Percentiles rank a stretch among this genome's conserved stretches.
Evolutionary conservation across 2,113 vertebrate species (phyloP).

Genomic region (Pangasianodon gigas): DNA sequence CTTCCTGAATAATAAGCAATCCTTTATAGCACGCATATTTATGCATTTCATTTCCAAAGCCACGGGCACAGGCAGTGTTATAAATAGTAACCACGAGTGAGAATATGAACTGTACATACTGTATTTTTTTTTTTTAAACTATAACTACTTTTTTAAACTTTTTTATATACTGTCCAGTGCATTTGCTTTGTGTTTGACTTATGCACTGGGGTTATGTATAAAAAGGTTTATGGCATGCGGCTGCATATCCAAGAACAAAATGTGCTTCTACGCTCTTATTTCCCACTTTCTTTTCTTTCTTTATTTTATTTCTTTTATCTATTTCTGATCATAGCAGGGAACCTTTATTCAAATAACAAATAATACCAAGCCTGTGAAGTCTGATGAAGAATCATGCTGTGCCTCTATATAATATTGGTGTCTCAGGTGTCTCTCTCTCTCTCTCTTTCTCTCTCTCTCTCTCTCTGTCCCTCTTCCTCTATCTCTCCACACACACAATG

Average conservation of each 20-base stretch:
- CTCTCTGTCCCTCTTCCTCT: neutral
- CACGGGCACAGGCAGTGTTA: neutral
- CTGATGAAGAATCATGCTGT: neutral
- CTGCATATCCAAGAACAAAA: neutral
- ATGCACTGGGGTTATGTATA: neutral
- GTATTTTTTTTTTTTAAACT: neutral
- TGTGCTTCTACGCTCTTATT: neutral
- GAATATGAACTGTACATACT: neutral
- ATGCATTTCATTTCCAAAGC: neutral
- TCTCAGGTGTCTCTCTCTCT: neutral
- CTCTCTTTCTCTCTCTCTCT: neutral
- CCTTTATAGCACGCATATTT: neutral
- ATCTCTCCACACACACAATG: neutral
- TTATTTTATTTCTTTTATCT: neutral
- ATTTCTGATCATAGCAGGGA: constrained; percentile 6
- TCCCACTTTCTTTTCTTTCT: neutral
- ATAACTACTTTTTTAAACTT: no score
- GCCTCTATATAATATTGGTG: neutral
- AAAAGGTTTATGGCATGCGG: neutral
- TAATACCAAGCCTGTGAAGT: neutral
- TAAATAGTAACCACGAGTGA: neutral
- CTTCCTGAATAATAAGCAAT: neutral
- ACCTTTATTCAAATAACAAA: constrained; percentile 7
- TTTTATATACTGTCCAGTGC: neutral
- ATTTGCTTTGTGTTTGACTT: neutral